phyloP scores from a whole-genome alignment of 1,140 invertebrate genomes.

The Caenorhabditis tropicalis region DNA sequence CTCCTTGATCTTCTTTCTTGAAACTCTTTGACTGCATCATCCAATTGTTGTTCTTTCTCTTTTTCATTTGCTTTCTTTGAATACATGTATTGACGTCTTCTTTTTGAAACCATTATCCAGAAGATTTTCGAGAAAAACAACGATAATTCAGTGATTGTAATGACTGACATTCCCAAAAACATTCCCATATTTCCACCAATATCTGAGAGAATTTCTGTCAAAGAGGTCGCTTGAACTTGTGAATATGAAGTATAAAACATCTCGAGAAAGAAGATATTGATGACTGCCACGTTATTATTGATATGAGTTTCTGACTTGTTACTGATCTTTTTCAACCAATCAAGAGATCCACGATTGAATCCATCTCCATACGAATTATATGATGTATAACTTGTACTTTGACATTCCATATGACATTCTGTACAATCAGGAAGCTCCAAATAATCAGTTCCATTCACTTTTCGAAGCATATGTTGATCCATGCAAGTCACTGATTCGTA shows the following conservation, averaged over 20 bases:
- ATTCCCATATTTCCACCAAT: slow-evolving; percentile 50
- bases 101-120: slow-evolving; percentile 40
- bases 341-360: slow-evolving; percentile 3
- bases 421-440: slow-evolving; percentile 17
- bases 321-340: slow-evolving; percentile 21
- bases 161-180: slow-evolving; percentile 45
- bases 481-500: slow-evolving; percentile 29
- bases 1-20: slow-evolving; percentile 27
- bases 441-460: slow-evolving; percentile 32
- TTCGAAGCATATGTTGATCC: neutral
- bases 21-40: slow-evolving; percentile 25
- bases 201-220: slow-evolving; percentile 39
- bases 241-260: slow-evolving; percentile 39
- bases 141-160: slow-evolving; percentile 33
- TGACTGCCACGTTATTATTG: slow-evolving; percentile 42
- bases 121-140: slow-evolving; percentile 41
- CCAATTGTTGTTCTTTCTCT: slow-evolving; percentile 27
- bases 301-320: neutral
- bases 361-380: slow-evolving; percentile 42
- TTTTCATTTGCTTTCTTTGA: slow-evolving; percentile 26
- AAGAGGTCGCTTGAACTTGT: slow-evolving; percentile 28
- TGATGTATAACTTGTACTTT: slow-evolving; percentile 12
- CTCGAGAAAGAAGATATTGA: slow-evolving; percentile 49
- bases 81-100: slow-evolving; percentile 29
- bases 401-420: slow-evolving; percentile 35